Evolutionary conservation across 2,797 vertebrate genomes (phyloP).

Genomic region (Oceanodroma leucorhoa): DNA sequence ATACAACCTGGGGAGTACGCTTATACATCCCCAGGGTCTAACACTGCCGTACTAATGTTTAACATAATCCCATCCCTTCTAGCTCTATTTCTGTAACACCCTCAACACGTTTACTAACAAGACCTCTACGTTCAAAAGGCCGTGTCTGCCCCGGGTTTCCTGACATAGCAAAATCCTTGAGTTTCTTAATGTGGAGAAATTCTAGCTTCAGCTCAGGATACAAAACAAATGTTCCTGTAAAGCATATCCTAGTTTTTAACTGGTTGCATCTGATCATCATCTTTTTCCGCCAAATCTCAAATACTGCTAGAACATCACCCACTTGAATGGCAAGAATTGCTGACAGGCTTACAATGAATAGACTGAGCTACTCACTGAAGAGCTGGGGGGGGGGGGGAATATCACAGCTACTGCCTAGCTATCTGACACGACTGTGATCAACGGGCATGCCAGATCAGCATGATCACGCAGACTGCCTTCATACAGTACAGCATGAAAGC

Average conservation of each 20-base stretch:
- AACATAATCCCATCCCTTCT: not conserved
- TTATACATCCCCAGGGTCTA: not conserved
- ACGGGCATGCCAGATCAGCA: not conserved
- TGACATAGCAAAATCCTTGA: not conserved
- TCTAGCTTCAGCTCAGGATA: not conserved
- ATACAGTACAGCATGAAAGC: not conserved
- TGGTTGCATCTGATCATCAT: not conserved
- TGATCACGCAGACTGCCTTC: not conserved
- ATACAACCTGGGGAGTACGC: not conserved
- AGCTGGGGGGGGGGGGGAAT: not conserved
- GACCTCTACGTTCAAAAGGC: not conserved
- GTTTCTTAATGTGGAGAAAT: not conserved
- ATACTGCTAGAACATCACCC: not conserved
- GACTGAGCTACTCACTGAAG: not conserved
- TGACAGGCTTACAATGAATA: not conserved
- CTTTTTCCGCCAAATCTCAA: conserved; percentile 1
- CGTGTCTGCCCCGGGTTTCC: not conserved
- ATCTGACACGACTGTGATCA: not conserved
- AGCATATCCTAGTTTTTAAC: conserved; percentile 6
- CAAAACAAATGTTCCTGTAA: not conserved
- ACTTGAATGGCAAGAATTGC: not conserved
- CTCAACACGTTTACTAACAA: not conserved
- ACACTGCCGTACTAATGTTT: not conserved
- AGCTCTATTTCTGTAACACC: not conserved
- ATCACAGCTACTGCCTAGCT: not conserved